A percentile compares a stretch with the other conserved stretches of the same genome.
Evolutionary conservation across 2,113 vertebrate genomes (phyloP).

Genomic region (Willisornis vidua): DNA sequence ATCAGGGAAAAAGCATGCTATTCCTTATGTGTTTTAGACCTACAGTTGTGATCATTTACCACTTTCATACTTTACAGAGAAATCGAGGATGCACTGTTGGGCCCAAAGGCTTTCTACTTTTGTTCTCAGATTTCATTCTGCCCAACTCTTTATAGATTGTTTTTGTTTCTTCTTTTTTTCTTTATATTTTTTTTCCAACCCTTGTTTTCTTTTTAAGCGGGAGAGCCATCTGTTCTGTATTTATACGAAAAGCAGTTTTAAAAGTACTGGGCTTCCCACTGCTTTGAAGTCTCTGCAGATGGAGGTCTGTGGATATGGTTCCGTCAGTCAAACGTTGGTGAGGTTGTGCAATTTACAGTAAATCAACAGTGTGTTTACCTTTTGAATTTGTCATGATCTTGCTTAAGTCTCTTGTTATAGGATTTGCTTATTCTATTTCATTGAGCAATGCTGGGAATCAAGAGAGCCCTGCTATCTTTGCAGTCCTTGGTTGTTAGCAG

Average conservation of each 20-base stretch:
- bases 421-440: not conserved
- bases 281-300: not conserved
- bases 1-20: not conserved
- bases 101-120: not conserved
- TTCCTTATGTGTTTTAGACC: not conserved
- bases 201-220: not conserved
- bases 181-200: fast-evolving
- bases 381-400: not conserved
- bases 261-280: not conserved
- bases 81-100: not conserved
- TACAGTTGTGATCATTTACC: not conserved
- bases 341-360: not conserved
- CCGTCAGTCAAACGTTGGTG: not conserved
- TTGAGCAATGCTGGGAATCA: not conserved
- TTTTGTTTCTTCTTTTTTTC: not conserved
- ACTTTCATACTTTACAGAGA: not conserved
- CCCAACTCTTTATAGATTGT: not conserved
- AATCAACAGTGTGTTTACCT: not conserved
- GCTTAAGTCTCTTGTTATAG: not conserved
- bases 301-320: not conserved
- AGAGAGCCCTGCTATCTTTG: not conserved
- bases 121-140: not conserved
- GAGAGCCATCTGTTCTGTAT: not conserved
- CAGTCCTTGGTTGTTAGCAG: not conserved
- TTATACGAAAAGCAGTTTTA: not conserved